These are phyloP conservation scores for Anthoscopus minutus DNA, from an alignment of 2,113 vertebrate species.

Conservation along the genomic window DNA sequence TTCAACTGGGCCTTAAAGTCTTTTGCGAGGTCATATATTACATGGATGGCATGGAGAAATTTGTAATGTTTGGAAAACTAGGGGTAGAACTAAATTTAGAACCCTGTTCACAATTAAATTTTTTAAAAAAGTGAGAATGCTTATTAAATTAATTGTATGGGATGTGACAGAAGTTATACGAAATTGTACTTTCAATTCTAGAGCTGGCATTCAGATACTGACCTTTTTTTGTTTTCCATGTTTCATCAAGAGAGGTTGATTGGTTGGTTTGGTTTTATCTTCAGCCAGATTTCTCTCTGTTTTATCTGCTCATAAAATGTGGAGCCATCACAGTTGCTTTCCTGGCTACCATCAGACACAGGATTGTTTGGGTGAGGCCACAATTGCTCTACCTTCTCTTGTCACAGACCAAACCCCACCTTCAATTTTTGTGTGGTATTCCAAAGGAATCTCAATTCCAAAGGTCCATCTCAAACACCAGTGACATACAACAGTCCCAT, in stretches of 20 bases:
- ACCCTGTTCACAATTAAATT: rapidly evolving
- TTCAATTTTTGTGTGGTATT: background rate
- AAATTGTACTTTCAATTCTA: background rate
- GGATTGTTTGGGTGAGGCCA: background rate
- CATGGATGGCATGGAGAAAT: background rate
- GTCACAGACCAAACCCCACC: background rate
- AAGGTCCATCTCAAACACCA: background rate
- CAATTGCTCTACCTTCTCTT: background rate
- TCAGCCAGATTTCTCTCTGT: background rate
- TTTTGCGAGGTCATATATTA: background rate
- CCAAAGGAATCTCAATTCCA: too few relatives aligned
- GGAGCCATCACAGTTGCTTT: background rate
- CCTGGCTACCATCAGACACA: background rate
- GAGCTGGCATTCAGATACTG: background rate
- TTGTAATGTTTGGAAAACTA: background rate
- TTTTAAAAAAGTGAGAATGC: background rate
- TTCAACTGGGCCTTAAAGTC: background rate
- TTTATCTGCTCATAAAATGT: background rate
- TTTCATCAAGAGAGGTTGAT: background rate
- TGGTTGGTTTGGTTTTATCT: background rate
- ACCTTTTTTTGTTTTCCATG: background rate
- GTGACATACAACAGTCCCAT: rapidly evolving
- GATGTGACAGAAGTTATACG: background rate
- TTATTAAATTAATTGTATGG: background rate
- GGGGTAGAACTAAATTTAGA: background rate